Percentiles rank a stretch among this genome's conserved stretches.
Evolutionary conservation across 2,113 vertebrate genomes (phyloP).

Genomic region (Chionis minor): DNA sequence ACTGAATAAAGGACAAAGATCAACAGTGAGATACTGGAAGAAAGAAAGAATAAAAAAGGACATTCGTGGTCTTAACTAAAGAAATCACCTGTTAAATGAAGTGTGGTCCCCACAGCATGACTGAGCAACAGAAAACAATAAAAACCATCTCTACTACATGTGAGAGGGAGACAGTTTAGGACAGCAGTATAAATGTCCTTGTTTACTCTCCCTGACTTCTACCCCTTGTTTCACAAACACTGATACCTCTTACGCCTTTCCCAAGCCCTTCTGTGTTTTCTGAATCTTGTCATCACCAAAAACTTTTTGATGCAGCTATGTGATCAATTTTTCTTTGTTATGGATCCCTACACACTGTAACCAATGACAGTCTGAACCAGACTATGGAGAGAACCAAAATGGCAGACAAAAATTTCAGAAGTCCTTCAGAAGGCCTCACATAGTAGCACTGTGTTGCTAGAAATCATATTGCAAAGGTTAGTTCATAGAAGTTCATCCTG

Average conservation of each 20-base stretch:
- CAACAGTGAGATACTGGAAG: background rate
- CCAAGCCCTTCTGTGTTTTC: background rate
- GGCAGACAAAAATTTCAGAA: background rate
- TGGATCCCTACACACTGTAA: background rate
- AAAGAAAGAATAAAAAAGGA: background rate
- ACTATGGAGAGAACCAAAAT: background rate
- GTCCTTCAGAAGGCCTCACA: background rate
- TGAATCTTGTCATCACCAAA: background rate
- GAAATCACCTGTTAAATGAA: background rate
- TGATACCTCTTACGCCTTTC: background rate
- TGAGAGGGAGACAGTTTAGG: background rate
- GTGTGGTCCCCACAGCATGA: background rate
- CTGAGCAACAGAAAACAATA: background rate
- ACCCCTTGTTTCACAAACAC: background rate
- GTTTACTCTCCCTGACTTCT: background rate
- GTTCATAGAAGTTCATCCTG: background rate
- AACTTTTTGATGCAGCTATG: background rate
- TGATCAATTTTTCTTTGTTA: background rate
- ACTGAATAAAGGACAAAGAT: background rate
- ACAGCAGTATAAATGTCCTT: background rate
- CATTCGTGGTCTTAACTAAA: background rate
- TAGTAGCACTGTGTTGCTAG: background rate
- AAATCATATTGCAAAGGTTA: background rate
- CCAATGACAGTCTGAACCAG: background rate
- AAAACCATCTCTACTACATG: background rate